Base-by-base conservation (phyloP, 23 tunicate genomes). In the Styela plicata region DNA sequence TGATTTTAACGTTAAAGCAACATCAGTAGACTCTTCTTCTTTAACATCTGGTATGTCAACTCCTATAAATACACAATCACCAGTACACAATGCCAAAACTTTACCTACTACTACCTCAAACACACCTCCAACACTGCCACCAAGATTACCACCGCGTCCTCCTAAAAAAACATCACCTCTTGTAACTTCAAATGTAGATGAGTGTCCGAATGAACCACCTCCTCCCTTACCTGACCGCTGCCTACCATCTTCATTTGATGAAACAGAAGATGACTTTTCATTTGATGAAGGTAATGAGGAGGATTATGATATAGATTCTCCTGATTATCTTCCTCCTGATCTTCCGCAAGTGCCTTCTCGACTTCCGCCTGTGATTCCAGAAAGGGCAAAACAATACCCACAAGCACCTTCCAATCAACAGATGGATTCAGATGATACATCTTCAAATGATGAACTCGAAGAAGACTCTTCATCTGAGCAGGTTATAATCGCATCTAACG, bases 151-250 rank as follows among this genome's bases (percentile, higher is more conserved):
- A 29, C 93, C 86, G 2, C 52, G 69, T 24, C 87, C 87, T 19
- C 84, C 84, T 3, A 64, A 81, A 78, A 44, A 44, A 44, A 5
- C 57, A 44, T 44, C 57, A 13, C 57, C 57, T 44, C 7, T 44
- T 44, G 7, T 44, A 44, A 44, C 57, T 44, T 44, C 57, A 44
- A 83, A 34, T 13, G 79, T 80, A 18, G 83, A 74, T 34, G 83
- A 53, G 21, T 68, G 74, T 2, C 87, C 84, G 2, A 25, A 74
- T 33, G 34, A 74, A 13, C 87, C 84, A 24, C 93, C 93, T n/a
- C 93, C 93, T 61, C 86, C 87, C 19, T 61, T 88, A 13, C 91
- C 91, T n/a, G 37, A 52, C 2, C 37, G 86, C 36, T 76, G 64
- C 37, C 37, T 24, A 13, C 25, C 33, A n/a, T 73, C 78, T 36